Evolutionary conservation across 2,113 vertebrate species (phyloP), one percentile per base, ranked within the genome.

Genomic region (Hyperopisus bebe): DNA sequence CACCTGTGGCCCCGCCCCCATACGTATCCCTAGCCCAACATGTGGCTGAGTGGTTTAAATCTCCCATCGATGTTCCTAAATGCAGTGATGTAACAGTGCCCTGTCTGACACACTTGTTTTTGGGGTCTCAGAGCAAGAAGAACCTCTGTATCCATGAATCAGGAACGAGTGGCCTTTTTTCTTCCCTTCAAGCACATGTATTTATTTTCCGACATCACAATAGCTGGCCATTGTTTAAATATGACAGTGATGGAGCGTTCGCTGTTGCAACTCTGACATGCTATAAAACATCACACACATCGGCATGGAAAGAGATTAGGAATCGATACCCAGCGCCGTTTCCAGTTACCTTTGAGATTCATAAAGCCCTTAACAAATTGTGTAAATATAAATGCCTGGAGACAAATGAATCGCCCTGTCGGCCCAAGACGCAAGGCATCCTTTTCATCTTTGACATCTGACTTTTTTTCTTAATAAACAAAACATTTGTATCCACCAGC

Each of bases 231-330:
- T 96, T 96, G 96, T 96, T 96, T 96, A 96, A 96, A 95, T 95
- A 95, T 96, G 97, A 96, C 96, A 95, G 96, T 96, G 96, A 97
- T 94, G 94, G 96, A 97, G 96, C 94, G 92, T 94, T 95, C 94
- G 88, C 93, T 93, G 94, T 95, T 96, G 96, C 97, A 95, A 96
- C 96, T 96, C 96, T 96, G 96, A 96, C 96, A 96, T 94, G 89
- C 95, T 95, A 96, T 97, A 96, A 96, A 96, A 96, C 96, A 96
- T 96, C 94, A 96, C 95, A 94, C 94, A 95, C 95, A 96, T 96
- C 96, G 95, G 95, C 93, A 95, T 94, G 93, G 96, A 96, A 94
- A 96, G 96, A 95, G 95, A 95, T 95, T 93, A 93, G 94, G 95
- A 97, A 97, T 97, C 97, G 94, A 97, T 97, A 96, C 95, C 90